Evolutionary conservation across 2,797 vertebrate genomes (phyloP), one percentile per base, ranked within the genome.

Genomic region (Pangasius macronema): DNA sequence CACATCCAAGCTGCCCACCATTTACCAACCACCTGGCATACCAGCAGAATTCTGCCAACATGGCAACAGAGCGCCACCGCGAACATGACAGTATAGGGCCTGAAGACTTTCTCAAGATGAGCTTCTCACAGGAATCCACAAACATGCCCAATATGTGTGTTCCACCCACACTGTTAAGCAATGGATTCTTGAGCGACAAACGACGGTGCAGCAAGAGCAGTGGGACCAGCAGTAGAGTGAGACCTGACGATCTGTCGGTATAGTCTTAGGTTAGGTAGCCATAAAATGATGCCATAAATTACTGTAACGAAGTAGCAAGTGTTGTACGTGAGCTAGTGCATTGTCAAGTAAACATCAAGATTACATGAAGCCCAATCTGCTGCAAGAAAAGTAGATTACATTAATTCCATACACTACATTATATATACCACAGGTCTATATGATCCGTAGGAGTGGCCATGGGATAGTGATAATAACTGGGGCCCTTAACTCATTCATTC

Each of bases 11-110:
- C 85, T 97, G 94, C 91, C 94, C 93, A 18, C 95, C 97, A 3
- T 99, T 98, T 93, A 97, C 95, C 91, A 95, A 96, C 93, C 97
- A 96, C 77, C 85, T 97, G 91, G 97, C 95, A 0, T 94, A 95
- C 84, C 97, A 97, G 87, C 98, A 99, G 90, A 99, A 98, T 92
- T 97, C 97, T 0, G 96, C 95, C 85, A 97, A 98, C 92, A 95
- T 97, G 59, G 97, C 95, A 85, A 96, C 97, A 0, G 98, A 99
- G 92, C 96, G 94, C 83, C 96, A 96, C 86, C 96, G 91, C 0
- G 51, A 95, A 85, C 96, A 95, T 85, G 96, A 96, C 8, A 93
- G 93, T 0, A 87, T 90, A 0, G 93, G 91, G 0, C 91, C 92
- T 24, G 96, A 94, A 1, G 96, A 93, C 83, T 96, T 97, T 90